Conservation (phyloP, 2,797 vertebrate genomes). For the Platalea minor region DNA sequence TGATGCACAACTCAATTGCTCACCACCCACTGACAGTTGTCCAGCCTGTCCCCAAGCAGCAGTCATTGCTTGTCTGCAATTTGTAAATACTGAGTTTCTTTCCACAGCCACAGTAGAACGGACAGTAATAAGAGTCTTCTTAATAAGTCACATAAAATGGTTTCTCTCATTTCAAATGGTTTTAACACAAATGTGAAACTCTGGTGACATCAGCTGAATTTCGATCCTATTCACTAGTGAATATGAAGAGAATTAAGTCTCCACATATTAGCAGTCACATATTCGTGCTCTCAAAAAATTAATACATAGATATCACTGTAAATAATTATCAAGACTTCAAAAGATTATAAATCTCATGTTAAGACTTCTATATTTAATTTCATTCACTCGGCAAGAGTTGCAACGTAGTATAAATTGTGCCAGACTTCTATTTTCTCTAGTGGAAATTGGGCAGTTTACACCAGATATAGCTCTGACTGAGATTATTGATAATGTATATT, state of each 20-base stretch:
- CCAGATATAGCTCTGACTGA: not conserved
- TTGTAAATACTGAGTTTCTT: not conserved
- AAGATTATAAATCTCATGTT: not conserved
- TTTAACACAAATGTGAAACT: not conserved
- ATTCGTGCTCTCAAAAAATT: not conserved
- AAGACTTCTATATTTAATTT: not conserved
- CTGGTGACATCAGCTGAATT: not conserved
- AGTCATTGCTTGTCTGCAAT: not conserved
- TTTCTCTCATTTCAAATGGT: not conserved
- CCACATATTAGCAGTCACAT: not conserved
- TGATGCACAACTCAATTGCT: no score
- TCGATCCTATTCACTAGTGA: not conserved
- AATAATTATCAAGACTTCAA: not conserved
- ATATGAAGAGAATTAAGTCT: not conserved
- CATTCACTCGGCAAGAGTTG: not conserved
- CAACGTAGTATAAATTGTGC: fast-evolving
- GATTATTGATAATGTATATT: no score
- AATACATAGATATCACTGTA: not conserved
- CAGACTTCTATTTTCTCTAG: not conserved
- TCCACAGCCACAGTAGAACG: not conserved
- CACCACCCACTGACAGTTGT: no score
- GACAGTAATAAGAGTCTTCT: not conserved
- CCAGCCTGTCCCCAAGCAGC: no score
- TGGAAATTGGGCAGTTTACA: not conserved
- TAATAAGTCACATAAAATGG: fast-evolving